Percentiles rank a stretch among this genome's conserved stretches.
phyloP scores from a whole-genome alignment of 2,797 vertebrate genomes.

The Apogon hyalosoma region DNA sequence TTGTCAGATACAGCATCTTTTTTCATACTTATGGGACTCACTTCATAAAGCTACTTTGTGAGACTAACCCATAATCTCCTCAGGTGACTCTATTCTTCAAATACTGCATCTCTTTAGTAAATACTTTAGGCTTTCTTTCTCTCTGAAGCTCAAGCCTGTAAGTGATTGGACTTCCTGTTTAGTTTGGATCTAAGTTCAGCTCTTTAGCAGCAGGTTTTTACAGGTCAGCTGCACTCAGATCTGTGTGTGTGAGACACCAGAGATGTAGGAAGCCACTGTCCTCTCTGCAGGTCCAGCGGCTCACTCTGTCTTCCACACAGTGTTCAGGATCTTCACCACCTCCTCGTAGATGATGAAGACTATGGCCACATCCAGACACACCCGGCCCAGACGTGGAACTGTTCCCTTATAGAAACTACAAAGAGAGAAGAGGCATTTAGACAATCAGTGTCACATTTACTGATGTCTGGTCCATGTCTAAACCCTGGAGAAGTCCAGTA shows the following conservation, averaged over 20 bases:
- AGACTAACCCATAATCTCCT: conserved; percentile 9
- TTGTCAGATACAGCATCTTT: conserved; percentile 9
- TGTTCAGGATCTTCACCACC: conserved; percentile 94
- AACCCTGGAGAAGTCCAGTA: too few species aligned
- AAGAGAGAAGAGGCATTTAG: background rate
- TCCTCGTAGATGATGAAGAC: conserved; percentile 97
- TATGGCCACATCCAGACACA: conserved; percentile 95
- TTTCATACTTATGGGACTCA: conserved; percentile 21
- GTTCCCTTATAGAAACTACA: conserved; percentile 97
- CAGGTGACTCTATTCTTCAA: conserved; percentile 16
- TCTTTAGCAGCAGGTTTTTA: background rate
- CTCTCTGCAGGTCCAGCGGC: background rate
- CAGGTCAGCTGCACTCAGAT: conserved; percentile 31
- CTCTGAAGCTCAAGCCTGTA: background rate
- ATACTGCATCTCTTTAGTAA: conserved; percentile 19
- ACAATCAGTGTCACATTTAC: background rate
- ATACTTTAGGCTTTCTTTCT: conserved; percentile 3
- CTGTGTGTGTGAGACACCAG: conserved; percentile 19
- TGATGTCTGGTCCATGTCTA: background rate
- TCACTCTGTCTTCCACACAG: conserved; percentile 91
- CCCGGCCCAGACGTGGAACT: conserved; percentile 91
- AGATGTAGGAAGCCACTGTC: conserved; percentile 22
- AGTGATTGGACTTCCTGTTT: conserved; percentile 27
- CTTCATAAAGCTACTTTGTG: conserved; percentile 27
- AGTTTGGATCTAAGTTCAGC: conserved; percentile 52